Evolutionary conservation across 1,140 invertebrate species (phyloP).

Genomic region (Choristoneura fumiferana): DNA sequence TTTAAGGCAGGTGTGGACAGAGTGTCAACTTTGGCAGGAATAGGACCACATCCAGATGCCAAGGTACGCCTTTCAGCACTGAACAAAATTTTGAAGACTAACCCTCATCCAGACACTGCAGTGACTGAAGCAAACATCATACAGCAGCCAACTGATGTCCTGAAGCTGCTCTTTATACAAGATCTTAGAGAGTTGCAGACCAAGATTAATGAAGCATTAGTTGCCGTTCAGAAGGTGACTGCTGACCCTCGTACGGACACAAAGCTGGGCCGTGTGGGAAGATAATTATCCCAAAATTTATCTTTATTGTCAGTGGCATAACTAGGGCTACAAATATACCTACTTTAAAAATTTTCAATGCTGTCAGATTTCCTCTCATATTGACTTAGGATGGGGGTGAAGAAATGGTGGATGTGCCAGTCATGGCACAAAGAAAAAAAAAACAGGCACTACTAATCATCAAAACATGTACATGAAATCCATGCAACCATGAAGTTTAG

Average conservation of each 20-base stretch:
- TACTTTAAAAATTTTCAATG: no score
- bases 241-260: conserved; percentile 99
- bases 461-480: no score
- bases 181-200: conserved; percentile 95
- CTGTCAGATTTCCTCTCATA: no score
- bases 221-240: conserved; percentile 93
- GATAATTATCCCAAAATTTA: conserved; percentile 43
- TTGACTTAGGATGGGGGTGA: no score
- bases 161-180: conserved; percentile 94
- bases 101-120: conserved; percentile 89
- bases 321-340: no score
- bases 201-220: conserved; percentile 95
- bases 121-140: conserved; percentile 80
- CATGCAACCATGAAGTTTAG: no score
- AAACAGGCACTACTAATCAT: no score
- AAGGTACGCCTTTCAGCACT: conserved; percentile 79
- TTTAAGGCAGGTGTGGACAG: conserved; percentile 89
- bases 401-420: no score
- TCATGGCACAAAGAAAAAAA: no score
- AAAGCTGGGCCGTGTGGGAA: conserved; percentile 94
- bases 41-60: conserved; percentile 69
- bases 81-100: conserved; percentile 88
- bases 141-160: conserved; percentile 83
- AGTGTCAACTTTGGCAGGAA: conserved; percentile 56
- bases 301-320: no score